Evolutionary conservation across 2,888 invertebrate genomes (phyloP).

Genomic region (Coenonympha glycerion): DNA sequence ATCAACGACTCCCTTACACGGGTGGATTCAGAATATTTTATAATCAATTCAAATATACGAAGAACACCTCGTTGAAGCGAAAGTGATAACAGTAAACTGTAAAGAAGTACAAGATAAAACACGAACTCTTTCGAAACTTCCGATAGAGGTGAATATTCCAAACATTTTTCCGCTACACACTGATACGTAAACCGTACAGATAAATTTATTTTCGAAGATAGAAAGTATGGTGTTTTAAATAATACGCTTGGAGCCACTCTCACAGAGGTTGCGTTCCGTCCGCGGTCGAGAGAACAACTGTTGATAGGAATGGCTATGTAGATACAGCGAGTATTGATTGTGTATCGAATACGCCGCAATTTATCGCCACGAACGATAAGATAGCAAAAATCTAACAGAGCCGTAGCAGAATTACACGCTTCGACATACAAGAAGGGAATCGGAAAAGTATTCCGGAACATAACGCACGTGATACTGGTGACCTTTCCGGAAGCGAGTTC

Average conservation of each 20-base stretch:
- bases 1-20: constrained; percentile 5
- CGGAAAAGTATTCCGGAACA: constrained; percentile 2
- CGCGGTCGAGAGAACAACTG: constrained; percentile 63
- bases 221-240: constrained; percentile 22
- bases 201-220: constrained; percentile 15
- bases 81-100: constrained; percentile 9
- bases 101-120: constrained; percentile 11
- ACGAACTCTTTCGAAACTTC: constrained; percentile 14
- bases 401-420: constrained; percentile 22
- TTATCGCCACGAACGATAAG: constrained; percentile 65
- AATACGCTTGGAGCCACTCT: constrained; percentile 28
- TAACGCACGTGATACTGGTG: constrained; percentile 16
- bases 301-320: constrained; percentile 50
- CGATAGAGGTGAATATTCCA: constrained; percentile 11
- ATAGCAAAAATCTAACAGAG: constrained; percentile 36
- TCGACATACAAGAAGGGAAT: not conserved
- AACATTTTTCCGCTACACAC: constrained; percentile 14
- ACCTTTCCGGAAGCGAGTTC: constrained; percentile 30
- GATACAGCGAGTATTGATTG: constrained; percentile 60
- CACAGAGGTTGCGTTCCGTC: constrained; percentile 45
- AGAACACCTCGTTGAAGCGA: not conserved
- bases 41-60: constrained; percentile 15
- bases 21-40: constrained; percentile 9
- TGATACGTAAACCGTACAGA: constrained; percentile 12
- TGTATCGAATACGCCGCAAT: constrained; percentile 63